Evolutionary conservation across 2,113 vertebrate species (phyloP).

Genomic region (Furnarius figulus): DNA sequence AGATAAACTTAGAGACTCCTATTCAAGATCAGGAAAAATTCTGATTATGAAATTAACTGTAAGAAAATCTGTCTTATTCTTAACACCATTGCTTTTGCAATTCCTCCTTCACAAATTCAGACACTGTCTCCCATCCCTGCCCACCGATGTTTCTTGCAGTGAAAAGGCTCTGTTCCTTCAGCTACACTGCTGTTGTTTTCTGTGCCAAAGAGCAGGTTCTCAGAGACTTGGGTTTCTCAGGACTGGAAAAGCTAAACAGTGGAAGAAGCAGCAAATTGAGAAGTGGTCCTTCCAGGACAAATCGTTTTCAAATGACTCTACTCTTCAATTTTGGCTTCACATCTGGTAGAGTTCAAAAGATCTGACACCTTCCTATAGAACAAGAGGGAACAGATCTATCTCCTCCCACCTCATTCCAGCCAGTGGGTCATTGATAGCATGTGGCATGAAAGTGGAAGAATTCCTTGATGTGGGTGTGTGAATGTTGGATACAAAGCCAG

Average conservation of each 20-base stretch:
- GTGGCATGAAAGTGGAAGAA: background rate
- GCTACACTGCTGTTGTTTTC: background rate
- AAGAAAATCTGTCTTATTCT: background rate
- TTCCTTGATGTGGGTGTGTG: background rate
- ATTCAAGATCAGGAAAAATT: background rate
- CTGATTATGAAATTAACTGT: background rate
- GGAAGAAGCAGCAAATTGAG: background rate
- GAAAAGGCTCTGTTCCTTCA: background rate
- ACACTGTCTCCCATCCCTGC: background rate
- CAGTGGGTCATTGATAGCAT: background rate
- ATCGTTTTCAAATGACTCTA: background rate
- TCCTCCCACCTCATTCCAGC: background rate
- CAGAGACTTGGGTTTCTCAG: background rate
- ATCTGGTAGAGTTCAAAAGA: background rate
- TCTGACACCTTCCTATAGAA: background rate
- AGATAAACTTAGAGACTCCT: background rate
- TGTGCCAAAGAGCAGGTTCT: background rate
- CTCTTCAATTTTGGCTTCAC: background rate
- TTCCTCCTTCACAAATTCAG: background rate
- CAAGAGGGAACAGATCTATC: background rate
- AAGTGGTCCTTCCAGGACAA: background rate
- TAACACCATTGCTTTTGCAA: background rate
- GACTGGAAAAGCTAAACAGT: background rate
- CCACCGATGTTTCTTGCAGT: background rate
- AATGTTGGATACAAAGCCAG: background rate